Base-by-base conservation (phyloP, 1,140 invertebrate genomes). In the Stegodyphus mimosarum region DNA sequence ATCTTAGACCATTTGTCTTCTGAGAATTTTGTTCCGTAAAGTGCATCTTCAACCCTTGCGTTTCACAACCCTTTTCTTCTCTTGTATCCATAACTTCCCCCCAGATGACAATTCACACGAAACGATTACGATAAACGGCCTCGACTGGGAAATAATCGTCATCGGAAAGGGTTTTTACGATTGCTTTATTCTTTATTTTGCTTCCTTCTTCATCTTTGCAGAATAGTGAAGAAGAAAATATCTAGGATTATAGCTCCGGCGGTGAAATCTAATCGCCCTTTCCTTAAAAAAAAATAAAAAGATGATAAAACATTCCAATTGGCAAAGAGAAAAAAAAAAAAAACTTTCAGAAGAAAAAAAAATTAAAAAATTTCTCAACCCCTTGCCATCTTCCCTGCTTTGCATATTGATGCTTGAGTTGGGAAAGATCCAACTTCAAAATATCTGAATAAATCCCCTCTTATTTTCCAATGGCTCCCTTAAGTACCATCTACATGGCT, bases 41-140 rank as follows among this genome's bases (percentile, higher is more conserved):
- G 50, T 64, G 15, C 48, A n/a, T 79, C 51, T 53, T 79, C 50
- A 79, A 79, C 64, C 66, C 66, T 79, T 70, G 55, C 75, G 48
- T 48, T 79, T 33, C 33, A 33, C 1, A 18, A 60, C 55, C 66
- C 64, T 49, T 63, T 11, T 63, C 72, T 66, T 67, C 49, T 48
- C 9, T n/a, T 60, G 9, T 9, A 15, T 60, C 15, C 71, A 18
- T n/a, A 11, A 4, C 15, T 60, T 70, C 49, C n/a, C 64, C 50
- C 70, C 77, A 79, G 77, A 70, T 79, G 77, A 79, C 77, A 79
- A 52, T 79, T 79, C 77, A 79, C 77, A 79, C 63, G 66, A 64
- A 63, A 53, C 77, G 77, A 70, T 79, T 69, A 79, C 77, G 66
- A 79, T 79, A 70, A 79, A 79, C 49, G 9, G 77, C 51, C 17